phyloP scores from a whole-genome alignment of 2,888 invertebrate species.

The Athalia rosae region DNA sequence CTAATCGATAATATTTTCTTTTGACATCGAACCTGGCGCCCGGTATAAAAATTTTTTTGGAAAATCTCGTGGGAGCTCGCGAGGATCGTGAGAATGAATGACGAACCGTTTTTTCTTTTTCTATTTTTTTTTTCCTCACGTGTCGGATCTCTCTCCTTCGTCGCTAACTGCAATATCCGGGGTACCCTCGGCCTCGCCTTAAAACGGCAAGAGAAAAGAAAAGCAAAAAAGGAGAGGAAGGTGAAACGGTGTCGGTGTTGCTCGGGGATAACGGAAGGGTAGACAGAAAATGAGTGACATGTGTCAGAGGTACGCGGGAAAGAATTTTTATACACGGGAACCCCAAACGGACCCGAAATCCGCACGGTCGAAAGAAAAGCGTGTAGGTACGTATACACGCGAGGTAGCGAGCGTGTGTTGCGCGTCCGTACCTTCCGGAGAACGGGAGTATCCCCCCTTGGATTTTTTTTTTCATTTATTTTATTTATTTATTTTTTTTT shows the following conservation, averaged over 20 bases:
- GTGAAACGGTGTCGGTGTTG: slow-evolving; percentile 16
- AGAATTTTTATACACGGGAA: slow-evolving; percentile 47
- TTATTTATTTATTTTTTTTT: too few relatives aligned
- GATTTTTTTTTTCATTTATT: too few relatives aligned
- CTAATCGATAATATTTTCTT: too few relatives aligned
- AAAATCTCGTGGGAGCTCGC: slow-evolving; percentile 3
- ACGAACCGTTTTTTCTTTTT: background rate
- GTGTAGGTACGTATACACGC: too few relatives aligned
- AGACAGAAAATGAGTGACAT: slow-evolving; percentile 57
- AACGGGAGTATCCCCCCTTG: too few relatives aligned
- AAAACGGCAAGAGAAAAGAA: background rate
- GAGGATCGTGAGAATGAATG: slow-evolving; percentile 35
- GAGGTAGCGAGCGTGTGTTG: too few relatives aligned
- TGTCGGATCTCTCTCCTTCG: background rate
- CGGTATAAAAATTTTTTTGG: too few relatives aligned
- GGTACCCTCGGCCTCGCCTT: background rate
- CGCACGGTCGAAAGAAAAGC: too few relatives aligned
- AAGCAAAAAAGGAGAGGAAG: background rate
- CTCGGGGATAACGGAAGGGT: slow-evolving; percentile 25
- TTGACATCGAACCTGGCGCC: too few relatives aligned
- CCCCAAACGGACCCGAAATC: slow-evolving; percentile 39
- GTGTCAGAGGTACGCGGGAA: slow-evolving; percentile 54
- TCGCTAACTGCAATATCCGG: slow-evolving; percentile 19
- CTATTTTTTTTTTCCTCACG: too few relatives aligned
- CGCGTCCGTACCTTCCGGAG: too few relatives aligned